Evolutionary conservation across 1,140 invertebrate genomes (phyloP), one percentile per base, ranked within the genome.

Genomic region (Tribolium madens): DNA sequence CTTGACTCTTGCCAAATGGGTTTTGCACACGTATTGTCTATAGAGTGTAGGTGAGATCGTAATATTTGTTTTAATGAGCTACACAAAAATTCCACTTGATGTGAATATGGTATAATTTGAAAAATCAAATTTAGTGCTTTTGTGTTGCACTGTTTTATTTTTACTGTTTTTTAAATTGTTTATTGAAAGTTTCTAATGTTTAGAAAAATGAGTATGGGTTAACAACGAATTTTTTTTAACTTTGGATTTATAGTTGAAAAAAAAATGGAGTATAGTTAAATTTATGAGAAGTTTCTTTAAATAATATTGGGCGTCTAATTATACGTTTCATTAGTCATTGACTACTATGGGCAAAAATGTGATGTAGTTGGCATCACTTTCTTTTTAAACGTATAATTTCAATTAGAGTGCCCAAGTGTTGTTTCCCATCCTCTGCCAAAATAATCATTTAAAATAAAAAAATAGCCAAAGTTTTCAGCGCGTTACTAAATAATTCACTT

Each of bases 401-500:
- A 64, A 33, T 72, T 72, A 13, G 14, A 33, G 18, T 26, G 46
- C 18, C 70, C 13, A 33, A 72, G 21, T 48, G 46, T 48, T 72
- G 70, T 72, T 72, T 72, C 17, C 70, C 70, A 72, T 72, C 36
- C 46, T 72, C 31, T 72, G 70, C 70, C 70, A 72, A 72, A 72
- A 72, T 72, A 72, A 72, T 72, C 70, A 48, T 48, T 72, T 72
- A 52, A 33, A 50, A 72, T 72, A 48, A 72, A 72, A 72, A 72
- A 72, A 72, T 72, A 26, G 70, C 70, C 46, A 72, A 72, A 72
- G 13, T 72, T 72, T 72, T 72, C 69, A 50, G 69, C 69, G 47
- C 42, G 42, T 50, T 72, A 21, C 50, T 50, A 72, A 72, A 72
- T 72, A 72, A 72, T 72, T 72, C 46, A 52, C 70, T 26, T 33